phyloP scores from a whole-genome alignment of 2,888 invertebrate genomes.

The Pristionchus maxplancki region DNA sequence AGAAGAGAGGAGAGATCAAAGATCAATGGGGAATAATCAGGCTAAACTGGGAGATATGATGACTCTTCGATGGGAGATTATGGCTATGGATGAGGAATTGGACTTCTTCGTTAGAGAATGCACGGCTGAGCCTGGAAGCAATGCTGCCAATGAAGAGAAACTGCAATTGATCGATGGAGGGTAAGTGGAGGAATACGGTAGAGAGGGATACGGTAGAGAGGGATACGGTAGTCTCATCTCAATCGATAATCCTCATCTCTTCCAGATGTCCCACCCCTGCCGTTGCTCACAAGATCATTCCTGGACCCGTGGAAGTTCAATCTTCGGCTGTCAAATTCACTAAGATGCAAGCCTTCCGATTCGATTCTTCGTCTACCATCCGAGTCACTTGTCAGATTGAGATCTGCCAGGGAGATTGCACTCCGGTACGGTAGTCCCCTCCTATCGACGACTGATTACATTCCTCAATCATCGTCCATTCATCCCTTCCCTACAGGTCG shows the following conservation, averaged over 20 bases:
- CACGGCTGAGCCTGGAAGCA: constrained; percentile 73
- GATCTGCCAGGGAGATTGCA: constrained; percentile 76
- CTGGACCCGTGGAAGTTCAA: constrained; percentile 71
- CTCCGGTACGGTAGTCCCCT: constrained; percentile 61
- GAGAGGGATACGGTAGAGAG: not conserved
- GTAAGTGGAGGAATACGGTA: constrained; percentile 49
- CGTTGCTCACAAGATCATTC: constrained; percentile 76
- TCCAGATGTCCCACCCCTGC: constrained; percentile 76
- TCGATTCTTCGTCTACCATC: constrained; percentile 74
- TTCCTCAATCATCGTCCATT: not conserved
- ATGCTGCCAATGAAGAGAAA: constrained; percentile 66
- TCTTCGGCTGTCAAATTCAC: constrained; percentile 64
- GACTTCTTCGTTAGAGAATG: constrained; percentile 78
- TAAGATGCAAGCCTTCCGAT: constrained; percentile 75
- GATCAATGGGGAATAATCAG: constrained; percentile 54
- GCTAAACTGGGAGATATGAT: constrained; percentile 77
- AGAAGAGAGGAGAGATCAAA: not conserved
- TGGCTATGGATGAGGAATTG: constrained; percentile 77
- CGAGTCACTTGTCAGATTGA: constrained; percentile 76
- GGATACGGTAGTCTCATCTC: not conserved
- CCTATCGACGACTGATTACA: constrained; percentile 3
- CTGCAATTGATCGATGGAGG: constrained; percentile 75
- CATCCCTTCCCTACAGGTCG: constrained; percentile 56
- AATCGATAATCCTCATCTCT: not conserved
- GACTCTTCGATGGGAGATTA: constrained; percentile 77